Percentiles rank a stretch among this genome's conserved stretches.
These are phyloP conservation scores for Lasioglossum calceatum DNA, from an alignment of 2,888 invertebrate species.

Conservation along the genomic window DNA sequence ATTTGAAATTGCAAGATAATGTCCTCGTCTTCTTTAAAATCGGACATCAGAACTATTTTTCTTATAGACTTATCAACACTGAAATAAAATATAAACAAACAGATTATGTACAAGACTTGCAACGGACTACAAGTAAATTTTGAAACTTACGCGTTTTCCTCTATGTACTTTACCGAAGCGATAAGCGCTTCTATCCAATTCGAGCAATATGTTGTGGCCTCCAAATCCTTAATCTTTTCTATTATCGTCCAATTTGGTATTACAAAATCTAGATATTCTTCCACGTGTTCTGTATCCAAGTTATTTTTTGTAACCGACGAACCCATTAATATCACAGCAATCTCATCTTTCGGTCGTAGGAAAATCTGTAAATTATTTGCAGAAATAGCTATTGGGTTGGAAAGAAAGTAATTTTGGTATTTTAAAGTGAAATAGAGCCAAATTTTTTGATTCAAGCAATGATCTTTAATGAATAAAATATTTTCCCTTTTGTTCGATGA, in stretches of 20 bases:
- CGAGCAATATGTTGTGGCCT: conserved; percentile 47
- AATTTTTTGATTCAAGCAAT: too few relatives aligned
- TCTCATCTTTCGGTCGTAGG: conserved; percentile 70
- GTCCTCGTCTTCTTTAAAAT: conserved; percentile 70
- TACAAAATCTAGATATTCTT: conserved; percentile 55
- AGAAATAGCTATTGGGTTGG: neutral
- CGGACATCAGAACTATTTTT: conserved; percentile 70
- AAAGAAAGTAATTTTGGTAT: too few relatives aligned
- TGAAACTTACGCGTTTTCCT: conserved; percentile 59
- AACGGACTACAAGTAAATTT: neutral
- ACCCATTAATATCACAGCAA: conserved; percentile 72
- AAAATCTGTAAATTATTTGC: conserved; percentile 69
- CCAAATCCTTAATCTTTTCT: conserved; percentile 56
- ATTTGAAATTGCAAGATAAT: conserved; percentile 60
- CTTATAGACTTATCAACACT: conserved; percentile 17
- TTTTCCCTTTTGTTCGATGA: too few relatives aligned
- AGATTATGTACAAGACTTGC: neutral
- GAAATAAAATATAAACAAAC: conserved; percentile 31
- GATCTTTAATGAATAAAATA: too few relatives aligned
- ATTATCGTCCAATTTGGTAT: conserved; percentile 70
- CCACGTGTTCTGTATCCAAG: conserved; percentile 59
- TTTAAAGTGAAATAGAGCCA: too few relatives aligned
- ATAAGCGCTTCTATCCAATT: conserved; percentile 73
- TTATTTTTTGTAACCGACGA: conserved; percentile 57
- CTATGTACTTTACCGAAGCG: conserved; percentile 62